phyloP scores from a whole-genome alignment of 1,140 invertebrate genomes.

The Drosophila orosa region DNA sequence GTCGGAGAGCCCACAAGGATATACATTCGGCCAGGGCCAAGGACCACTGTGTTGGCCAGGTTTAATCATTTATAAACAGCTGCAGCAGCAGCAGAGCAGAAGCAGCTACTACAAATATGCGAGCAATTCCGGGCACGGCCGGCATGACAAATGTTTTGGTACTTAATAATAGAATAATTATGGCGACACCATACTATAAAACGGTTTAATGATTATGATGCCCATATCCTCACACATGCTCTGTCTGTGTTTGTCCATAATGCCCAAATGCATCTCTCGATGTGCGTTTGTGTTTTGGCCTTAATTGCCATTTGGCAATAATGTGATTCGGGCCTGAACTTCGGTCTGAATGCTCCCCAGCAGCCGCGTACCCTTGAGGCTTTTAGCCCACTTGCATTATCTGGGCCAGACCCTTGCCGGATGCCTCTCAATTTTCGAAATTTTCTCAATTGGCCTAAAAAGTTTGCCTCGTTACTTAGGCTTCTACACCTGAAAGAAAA shows the following conservation, averaged over 20 bases:
- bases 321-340: slow-evolving; percentile 7
- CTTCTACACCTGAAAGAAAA: neutral
- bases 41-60: slow-evolving; percentile 58
- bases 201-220: slow-evolving; percentile 76
- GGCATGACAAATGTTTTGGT: slow-evolving; percentile 81
- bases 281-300: slow-evolving; percentile 17
- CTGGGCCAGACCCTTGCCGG: slow-evolving; percentile 9
- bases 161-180: slow-evolving; percentile 83
- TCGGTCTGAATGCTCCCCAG: neutral
- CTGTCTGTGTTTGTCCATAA: slow-evolving; percentile 6
- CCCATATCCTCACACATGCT: slow-evolving; percentile 21
- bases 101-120: slow-evolving; percentile 45
- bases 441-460: slow-evolving; percentile 42
- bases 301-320: slow-evolving; percentile 49
- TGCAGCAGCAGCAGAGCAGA: slow-evolving; percentile 37
- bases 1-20: slow-evolving; percentile 51
- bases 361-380: slow-evolving; percentile 5
- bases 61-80: slow-evolving; percentile 80
- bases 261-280: slow-evolving; percentile 1
- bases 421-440: slow-evolving; percentile 43
- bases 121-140: slow-evolving; percentile 54
- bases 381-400: slow-evolving; percentile 24
- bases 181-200: slow-evolving; percentile 79
- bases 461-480: slow-evolving; percentile 26
- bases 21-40: slow-evolving; percentile 31